A percentile compares a stretch with the other conserved stretches of the same genome.
These are phyloP conservation scores for Lycodopsis pacificus DNA, from an alignment of 2,797 vertebrate species.

Conservation along the genomic window DNA sequence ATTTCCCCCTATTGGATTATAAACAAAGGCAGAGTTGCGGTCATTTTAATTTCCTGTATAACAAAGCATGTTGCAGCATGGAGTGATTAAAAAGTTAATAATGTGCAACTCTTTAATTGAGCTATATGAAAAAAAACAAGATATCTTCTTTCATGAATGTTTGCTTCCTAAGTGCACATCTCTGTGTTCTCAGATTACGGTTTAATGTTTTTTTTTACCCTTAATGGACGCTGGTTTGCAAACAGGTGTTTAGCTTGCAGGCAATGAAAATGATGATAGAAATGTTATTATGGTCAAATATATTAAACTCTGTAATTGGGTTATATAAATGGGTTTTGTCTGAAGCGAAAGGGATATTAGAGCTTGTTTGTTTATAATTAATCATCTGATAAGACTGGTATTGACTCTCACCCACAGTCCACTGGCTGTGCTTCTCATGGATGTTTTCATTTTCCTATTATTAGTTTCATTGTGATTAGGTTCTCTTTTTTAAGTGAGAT, in stretches of 20 bases:
- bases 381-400: slow-evolving; percentile 22
- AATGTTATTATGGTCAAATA: slow-evolving; percentile 31
- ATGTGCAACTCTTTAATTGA: slow-evolving; percentile 58
- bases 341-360: slow-evolving; percentile 5
- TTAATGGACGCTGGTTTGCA: slow-evolving; percentile 30
- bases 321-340: slow-evolving; percentile 27
- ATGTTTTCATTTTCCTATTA: neutral
- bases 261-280: slow-evolving; percentile 8
- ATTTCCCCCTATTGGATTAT: slow-evolving; percentile 28
- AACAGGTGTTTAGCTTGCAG: neutral
- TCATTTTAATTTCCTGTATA: slow-evolving; percentile 65
- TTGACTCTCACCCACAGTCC: slow-evolving; percentile 6
- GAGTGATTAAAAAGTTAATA: slow-evolving; percentile 55
- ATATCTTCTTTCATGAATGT: slow-evolving; percentile 48
- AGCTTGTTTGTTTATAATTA: slow-evolving; percentile 24
- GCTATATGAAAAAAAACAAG: slow-evolving; percentile 37
- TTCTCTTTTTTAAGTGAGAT: neutral
- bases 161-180: slow-evolving; percentile 30
- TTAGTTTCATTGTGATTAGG: neutral
- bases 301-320: slow-evolving; percentile 29
- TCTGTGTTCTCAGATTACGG: slow-evolving; percentile 37
- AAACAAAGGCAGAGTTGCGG: slow-evolving; percentile 38
- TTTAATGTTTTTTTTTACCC: slow-evolving; percentile 30
- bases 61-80: slow-evolving; percentile 42
- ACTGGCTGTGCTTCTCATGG: neutral